phyloP scores from a whole-genome alignment of 2,888 invertebrate genomes.

The Andrena chrysosceles region DNA sequence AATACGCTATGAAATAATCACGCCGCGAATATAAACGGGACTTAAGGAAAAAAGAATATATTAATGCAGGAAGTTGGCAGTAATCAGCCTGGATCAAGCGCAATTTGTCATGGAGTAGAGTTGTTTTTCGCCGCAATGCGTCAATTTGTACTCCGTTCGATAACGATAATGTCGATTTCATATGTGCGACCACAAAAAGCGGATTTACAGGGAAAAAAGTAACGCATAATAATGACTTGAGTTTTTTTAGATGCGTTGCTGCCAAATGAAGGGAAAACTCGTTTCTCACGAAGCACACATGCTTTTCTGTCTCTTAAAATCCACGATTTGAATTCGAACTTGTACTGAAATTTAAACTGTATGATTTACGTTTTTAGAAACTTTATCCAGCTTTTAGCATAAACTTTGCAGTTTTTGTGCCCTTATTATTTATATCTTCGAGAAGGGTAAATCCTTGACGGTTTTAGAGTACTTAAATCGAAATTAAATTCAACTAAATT shows the following conservation, averaged over 20 bases:
- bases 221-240: conserved; percentile 50
- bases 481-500: not conserved
- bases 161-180: conserved; percentile 59
- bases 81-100: conserved; percentile 41
- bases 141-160: conserved; percentile 51
- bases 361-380: not conserved
- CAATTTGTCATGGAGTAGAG: conserved; percentile 26
- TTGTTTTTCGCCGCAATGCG: conserved; percentile 25
- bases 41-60: conserved; percentile 33
- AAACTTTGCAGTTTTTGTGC: too few species aligned
- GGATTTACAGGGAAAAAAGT: conserved; percentile 36
- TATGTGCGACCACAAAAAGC: conserved; percentile 31
- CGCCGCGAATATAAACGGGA: not conserved
- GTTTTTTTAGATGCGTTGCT: conserved; percentile 54
- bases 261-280: not conserved
- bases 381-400: not conserved
- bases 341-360: too few species aligned
- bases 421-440: not conserved
- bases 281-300: not conserved
- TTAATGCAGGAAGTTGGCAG: conserved; percentile 58
- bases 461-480: not conserved
- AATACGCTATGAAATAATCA: conserved; percentile 2
- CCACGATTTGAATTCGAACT: too few species aligned
- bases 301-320: too few species aligned
- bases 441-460: not conserved